Percentiles rank a stretch among this genome's conserved stretches.
phyloP scores from a whole-genome alignment of 1,140 invertebrate genomes.

The Drosophila mojavensis region DNA sequence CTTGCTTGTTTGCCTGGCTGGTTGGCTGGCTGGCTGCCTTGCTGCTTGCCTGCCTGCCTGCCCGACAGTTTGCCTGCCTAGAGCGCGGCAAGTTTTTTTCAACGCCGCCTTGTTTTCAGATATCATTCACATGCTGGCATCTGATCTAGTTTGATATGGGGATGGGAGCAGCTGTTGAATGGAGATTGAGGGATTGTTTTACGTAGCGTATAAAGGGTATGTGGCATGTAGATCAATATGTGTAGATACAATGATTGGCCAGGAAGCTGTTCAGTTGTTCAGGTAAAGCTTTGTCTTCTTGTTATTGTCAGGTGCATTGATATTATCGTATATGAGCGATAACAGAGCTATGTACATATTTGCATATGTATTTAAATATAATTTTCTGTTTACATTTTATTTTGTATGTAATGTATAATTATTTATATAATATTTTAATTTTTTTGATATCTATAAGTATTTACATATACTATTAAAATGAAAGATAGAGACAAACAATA shows the following conservation, averaged over 20 bases:
- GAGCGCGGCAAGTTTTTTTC: slow-evolving; percentile 50
- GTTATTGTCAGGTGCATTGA: slow-evolving; percentile 6
- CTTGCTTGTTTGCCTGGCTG: background rate
- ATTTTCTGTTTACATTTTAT: background rate
- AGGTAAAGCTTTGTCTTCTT: background rate
- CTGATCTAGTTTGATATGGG: slow-evolving; percentile 42
- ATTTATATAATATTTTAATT: background rate
- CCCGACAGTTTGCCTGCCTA: slow-evolving; percentile 15
- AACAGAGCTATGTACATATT: no score
- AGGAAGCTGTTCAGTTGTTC: slow-evolving; percentile 6
- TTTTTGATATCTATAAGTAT: no score
- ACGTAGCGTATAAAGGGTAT: slow-evolving; percentile 5
- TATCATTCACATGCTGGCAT: slow-evolving; percentile 48
- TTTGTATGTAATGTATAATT: no score
- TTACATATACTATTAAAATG: no score
- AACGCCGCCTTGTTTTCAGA: slow-evolving; percentile 34
- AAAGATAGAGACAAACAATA: no score
- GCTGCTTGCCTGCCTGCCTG: slow-evolving; percentile 1
- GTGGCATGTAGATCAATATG: slow-evolving; percentile 33
- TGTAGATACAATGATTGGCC: slow-evolving; percentile 30
- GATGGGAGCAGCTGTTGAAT: slow-evolving; percentile 41
- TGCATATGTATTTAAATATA: background rate
- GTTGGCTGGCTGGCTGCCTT: slow-evolving; percentile 3
- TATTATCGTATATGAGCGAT: background rate
- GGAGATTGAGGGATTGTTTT: slow-evolving; percentile 3